Base-by-base conservation (phyloP, 2,888 invertebrate genomes). In the Lithophane semibrunnea region DNA sequence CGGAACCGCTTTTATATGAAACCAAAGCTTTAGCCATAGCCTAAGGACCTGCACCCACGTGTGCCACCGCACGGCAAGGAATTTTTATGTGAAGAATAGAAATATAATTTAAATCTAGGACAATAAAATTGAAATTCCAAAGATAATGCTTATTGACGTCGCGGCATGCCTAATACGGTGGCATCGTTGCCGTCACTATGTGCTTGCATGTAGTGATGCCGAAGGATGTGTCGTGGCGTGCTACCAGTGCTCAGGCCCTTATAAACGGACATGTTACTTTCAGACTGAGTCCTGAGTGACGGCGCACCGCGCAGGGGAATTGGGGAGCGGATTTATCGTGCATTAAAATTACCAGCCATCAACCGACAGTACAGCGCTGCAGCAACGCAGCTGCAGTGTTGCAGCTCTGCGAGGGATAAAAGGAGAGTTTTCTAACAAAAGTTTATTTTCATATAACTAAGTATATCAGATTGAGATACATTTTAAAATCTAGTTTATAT, bases 371-470 rank as follows among this genome's bases (percentile, higher is more conserved):
- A 29, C 21, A 66, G 29, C 66, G 47, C 65, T 65, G 24, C 65
- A 64, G 64, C 44, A 64, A 2, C 37, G 37, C 37, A 1, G 18
- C 16, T 24, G 16, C 65, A 66, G 18, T 49, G 13, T 2, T 29
- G 29, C 9, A 29, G 47, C 47, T 24, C 13, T 9, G 21, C 16
- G 18, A 18, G 61, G 29, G 18, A 52, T 9, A 18, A 52, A 67
- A 54, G 16, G 13, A 16, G 2, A 66, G 8, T 58, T 42, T 49
- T 61, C 10, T 18, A 52, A 56, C 0, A 42, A 73, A 61, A 68
- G n/a, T 85, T 85, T 85, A 77, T 73, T 82, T 52, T 47, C 18
- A 73, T 47, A 24, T 61, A 61, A 68, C n/a, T 52, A 54, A 1
- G 37, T 72, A 58, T n/a, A 24, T 42, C 3, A 58, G 60, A 64